Percentiles rank a stretch among this genome's conserved stretches.
These are phyloP conservation scores for Metopia argyrocephala DNA, from an alignment of 2,888 invertebrate genomes.

Conservation along the genomic window DNA sequence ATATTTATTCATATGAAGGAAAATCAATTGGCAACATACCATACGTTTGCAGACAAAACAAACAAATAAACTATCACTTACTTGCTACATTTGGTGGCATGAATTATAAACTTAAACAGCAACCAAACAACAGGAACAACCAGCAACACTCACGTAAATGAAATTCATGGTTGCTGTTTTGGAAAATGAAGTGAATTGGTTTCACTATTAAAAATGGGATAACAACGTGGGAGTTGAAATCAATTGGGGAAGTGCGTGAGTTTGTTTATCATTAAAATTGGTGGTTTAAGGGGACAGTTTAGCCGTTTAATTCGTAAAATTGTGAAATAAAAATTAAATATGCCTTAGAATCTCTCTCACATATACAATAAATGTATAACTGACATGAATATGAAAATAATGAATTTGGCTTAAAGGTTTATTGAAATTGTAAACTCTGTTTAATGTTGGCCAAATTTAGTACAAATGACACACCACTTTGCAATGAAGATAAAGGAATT, in stretches of 20 bases:
- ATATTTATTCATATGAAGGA: slow-evolving; percentile 28
- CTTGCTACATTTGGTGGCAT: slow-evolving; percentile 33
- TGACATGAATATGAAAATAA: background rate
- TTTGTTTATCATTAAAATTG: slow-evolving; percentile 14
- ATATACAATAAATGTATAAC: background rate
- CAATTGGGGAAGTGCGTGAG: slow-evolving; percentile 35
- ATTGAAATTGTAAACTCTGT: slow-evolving; percentile 36
- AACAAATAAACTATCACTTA: slow-evolving; percentile 33
- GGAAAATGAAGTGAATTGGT: slow-evolving; percentile 43
- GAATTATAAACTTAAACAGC: slow-evolving; percentile 10
- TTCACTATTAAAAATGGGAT: background rate
- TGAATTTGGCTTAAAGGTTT: slow-evolving; percentile 31
- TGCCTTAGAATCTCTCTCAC: background rate
- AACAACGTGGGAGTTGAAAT: slow-evolving; percentile 56
- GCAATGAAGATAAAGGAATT: slow-evolving; percentile 13
- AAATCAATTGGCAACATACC: slow-evolving; percentile 29
- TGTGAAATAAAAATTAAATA: background rate
- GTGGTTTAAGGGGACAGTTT: slow-evolving; percentile 57
- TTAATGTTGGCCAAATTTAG: slow-evolving; percentile 36
- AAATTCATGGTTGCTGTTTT: slow-evolving; percentile 28
- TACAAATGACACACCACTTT: slow-evolving; percentile 23
- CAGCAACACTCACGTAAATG: slow-evolving; percentile 35
- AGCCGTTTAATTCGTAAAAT: slow-evolving; percentile 5
- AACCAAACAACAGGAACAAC: background rate
- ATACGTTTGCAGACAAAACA: background rate